These are phyloP conservation scores for Picus viridis DNA, from an alignment of 2,797 vertebrate genomes.

Conservation along the genomic window DNA sequence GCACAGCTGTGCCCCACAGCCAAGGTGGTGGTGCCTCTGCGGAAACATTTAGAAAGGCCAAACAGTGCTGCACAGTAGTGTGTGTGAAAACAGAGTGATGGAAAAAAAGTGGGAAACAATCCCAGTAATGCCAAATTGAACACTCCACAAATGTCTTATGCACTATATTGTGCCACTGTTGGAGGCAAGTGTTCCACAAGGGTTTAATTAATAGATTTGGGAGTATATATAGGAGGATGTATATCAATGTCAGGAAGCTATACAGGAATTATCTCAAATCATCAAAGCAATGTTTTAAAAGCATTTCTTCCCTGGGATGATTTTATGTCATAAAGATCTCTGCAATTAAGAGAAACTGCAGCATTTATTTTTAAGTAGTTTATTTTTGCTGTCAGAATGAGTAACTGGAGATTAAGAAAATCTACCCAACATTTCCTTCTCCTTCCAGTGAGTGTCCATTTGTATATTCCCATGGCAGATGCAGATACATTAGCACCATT, in stretches of 20 bases:
- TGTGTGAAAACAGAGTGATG: fast-evolving
- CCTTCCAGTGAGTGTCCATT: not conserved
- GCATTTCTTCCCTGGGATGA: not conserved
- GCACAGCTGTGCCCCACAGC: not conserved
- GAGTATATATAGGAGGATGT: not conserved
- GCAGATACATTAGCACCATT: not conserved
- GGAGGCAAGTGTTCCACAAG: not conserved
- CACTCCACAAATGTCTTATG: fast-evolving
- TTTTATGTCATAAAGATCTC: not conserved
- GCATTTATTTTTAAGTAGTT: not conserved
- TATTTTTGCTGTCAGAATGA: not conserved
- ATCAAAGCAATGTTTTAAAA: not conserved
- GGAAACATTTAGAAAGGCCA: not conserved
- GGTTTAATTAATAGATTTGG: not conserved
- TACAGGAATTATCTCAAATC: not conserved
- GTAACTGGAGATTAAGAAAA: not conserved
- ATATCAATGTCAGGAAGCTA: not conserved
- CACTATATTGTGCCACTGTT: not conserved
- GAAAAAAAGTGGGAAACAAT: not conserved
- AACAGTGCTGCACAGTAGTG: not conserved
- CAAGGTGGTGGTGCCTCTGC: not conserved
- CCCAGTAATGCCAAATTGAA: not conserved
- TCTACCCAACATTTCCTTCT: not conserved
- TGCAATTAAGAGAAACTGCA: not conserved
- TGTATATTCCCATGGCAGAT: not conserved